Base-by-base conservation (phyloP, 53 echinoderm and acorn worm genomes). In the Apostichopus leukothele region DNA sequence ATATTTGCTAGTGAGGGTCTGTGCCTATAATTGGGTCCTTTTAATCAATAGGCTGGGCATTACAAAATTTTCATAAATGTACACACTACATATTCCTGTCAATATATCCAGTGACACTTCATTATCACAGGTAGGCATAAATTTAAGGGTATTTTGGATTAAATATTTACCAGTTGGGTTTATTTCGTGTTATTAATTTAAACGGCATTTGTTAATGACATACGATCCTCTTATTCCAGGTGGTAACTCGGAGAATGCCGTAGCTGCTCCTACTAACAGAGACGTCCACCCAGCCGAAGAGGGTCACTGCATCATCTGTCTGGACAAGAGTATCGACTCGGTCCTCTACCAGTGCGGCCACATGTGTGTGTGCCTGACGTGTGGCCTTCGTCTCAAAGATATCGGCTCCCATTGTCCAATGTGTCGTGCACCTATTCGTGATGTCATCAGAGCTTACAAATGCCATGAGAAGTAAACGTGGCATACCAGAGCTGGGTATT, bases 321-420 rank as follows among this genome's bases (percentile, higher is more conserved):
- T 98, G 84, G 98, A 98, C 86, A 95, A 92, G 83, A 84, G 90
- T 11, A 93, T 98, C 25, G 95, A 98, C 63, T 83, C 95, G 0
- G 98, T 98, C 18, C 90, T 98, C 25, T 98, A 98, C 93, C 95
- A 98, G 89, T 98, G 98, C 74, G 98, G 98, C 54, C 98, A 98
- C 84, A 98, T 98, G 98, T 98, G 98, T 86, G 95, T 95, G 23
- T 98, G 98, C 74, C 79, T 98, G 88, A 86, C 94, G 8, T 98
- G 98, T 57, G 98, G 98, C 1, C 89, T 98, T 9, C 77, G 95
- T 9, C 92, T 98, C 22, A 96, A 93, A 68, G 87, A 87, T 50
- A 92, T 96, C 93, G 94, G 94, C 9, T 92, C 94, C 13, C 94
- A 98, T 67, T 98, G 98, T 60, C 97, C 98, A 0, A 98, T 98